Conservation (phyloP, 2,888 invertebrate genomes). For the Salpingus planirostris region DNA sequence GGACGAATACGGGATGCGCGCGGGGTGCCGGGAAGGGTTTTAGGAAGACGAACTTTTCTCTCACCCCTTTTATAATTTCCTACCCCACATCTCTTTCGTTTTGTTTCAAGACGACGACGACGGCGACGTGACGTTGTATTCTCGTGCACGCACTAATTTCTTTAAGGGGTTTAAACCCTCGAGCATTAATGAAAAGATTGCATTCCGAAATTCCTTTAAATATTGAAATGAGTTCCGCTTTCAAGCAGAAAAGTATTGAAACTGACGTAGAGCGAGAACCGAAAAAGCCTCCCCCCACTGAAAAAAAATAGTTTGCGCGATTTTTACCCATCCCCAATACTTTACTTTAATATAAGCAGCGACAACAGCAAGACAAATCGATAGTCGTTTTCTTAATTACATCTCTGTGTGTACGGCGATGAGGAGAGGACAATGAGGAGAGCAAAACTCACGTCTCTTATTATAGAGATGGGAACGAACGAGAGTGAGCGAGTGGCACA, state of each 20-base stretch:
- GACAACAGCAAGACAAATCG: too few species aligned
- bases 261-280: too few species aligned
- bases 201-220: conserved; percentile 33
- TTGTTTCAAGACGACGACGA: conserved; percentile 37
- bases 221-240: conserved; percentile 13
- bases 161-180: conserved; percentile 34
- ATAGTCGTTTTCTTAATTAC: conserved; percentile 1
- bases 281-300: too few species aligned
- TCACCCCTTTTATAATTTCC: conserved; percentile 27
- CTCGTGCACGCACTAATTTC: conserved; percentile 39
- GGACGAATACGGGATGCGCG: conserved; percentile 5
- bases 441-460: neutral
- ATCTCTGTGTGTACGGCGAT: neutral
- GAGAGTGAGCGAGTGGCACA: conserved; percentile 11
- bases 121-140: conserved; percentile 34
- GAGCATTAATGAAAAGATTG: conserved; percentile 33
- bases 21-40: conserved; percentile 9
- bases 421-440: neutral
- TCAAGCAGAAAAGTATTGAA: conserved; percentile 8
- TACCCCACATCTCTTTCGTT: conserved; percentile 37
- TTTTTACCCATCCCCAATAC: too few species aligned
- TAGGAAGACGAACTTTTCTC: conserved; percentile 13
- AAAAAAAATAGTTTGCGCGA: too few species aligned
- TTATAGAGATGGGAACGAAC: neutral
- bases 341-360: too few species aligned